phyloP scores from a whole-genome alignment of 1,140 invertebrate species.

The Magallana gigas region DNA sequence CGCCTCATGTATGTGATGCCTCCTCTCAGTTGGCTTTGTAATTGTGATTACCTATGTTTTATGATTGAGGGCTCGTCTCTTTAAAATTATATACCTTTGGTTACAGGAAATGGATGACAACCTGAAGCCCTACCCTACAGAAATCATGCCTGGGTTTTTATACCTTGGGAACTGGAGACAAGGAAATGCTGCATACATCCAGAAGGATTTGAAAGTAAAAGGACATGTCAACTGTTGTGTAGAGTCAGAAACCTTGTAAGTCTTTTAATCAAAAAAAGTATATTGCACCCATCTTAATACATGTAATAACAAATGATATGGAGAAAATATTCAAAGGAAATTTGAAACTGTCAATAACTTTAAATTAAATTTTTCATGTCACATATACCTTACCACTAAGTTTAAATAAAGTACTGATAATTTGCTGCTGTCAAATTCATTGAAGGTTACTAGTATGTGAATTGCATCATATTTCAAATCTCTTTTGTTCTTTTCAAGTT shows the following conservation, averaged over 20 bases:
- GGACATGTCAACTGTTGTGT: slow-evolving; percentile 76
- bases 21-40: no score
- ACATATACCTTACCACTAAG: no score
- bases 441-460: no score
- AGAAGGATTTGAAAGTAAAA: slow-evolving; percentile 79
- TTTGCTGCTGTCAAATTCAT: no score
- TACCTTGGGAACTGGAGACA: slow-evolving; percentile 78
- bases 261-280: slow-evolving; percentile 27
- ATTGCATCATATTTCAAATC: no score
- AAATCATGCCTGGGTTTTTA: slow-evolving; percentile 75
- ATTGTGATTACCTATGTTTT: no score
- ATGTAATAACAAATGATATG: neutral
- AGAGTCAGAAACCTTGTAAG: slow-evolving; percentile 74
- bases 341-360: no score
- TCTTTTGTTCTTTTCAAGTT: slow-evolving; percentile 56
- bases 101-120: slow-evolving; percentile 77
- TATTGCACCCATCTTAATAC: neutral
- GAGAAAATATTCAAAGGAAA: no score
- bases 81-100: neutral
- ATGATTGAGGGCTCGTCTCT: neutral
- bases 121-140: slow-evolving; percentile 76
- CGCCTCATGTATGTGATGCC: no score
- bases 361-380: no score
- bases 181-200: slow-evolving; percentile 75
- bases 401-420: no score